These are phyloP conservation scores for Andricus curvator DNA, from an alignment of 2,888 invertebrate genomes.

Conservation along the genomic window DNA sequence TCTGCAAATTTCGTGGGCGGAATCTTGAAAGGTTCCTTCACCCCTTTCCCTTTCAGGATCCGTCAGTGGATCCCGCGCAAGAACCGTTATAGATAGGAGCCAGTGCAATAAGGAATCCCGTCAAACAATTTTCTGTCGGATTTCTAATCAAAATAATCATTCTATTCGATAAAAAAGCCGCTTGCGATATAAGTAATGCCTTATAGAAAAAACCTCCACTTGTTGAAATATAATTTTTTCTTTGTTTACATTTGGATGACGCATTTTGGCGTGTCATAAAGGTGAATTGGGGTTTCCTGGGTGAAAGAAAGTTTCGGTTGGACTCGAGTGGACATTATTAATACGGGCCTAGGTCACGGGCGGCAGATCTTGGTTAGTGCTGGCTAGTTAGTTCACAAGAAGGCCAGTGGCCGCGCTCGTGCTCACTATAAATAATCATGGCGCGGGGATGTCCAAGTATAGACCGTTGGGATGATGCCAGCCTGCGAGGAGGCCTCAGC, in stretches of 20 bases:
- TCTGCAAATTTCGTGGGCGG: no score
- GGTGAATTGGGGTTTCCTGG: conserved; percentile 30
- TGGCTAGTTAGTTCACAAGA: conserved; percentile 80
- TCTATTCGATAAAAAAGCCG: neutral
- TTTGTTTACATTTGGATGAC: conserved; percentile 12
- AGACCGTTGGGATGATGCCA: conserved; percentile 90
- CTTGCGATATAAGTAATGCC: neutral
- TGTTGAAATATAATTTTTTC: neutral
- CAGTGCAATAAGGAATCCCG: no score
- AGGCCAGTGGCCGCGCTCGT: conserved; percentile 79
- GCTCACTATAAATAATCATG: conserved; percentile 86
- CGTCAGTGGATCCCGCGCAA: no score
- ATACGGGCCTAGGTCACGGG: conserved; percentile 80
- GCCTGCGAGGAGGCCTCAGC: conserved; percentile 78
- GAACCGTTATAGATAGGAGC: no score
- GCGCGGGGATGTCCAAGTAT: conserved; percentile 91
- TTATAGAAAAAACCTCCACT: neutral
- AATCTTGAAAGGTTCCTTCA: no score
- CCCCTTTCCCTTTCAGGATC: no score
- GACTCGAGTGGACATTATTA: conserved; percentile 67
- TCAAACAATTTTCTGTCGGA: no score
- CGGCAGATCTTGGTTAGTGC: conserved; percentile 76
- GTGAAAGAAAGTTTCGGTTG: conserved; percentile 47
- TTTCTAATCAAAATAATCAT: no score
- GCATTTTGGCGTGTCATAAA: neutral